Evolutionary conservation across 2,113 vertebrate genomes (phyloP).

Genomic region (Megalops atlanticus): DNA sequence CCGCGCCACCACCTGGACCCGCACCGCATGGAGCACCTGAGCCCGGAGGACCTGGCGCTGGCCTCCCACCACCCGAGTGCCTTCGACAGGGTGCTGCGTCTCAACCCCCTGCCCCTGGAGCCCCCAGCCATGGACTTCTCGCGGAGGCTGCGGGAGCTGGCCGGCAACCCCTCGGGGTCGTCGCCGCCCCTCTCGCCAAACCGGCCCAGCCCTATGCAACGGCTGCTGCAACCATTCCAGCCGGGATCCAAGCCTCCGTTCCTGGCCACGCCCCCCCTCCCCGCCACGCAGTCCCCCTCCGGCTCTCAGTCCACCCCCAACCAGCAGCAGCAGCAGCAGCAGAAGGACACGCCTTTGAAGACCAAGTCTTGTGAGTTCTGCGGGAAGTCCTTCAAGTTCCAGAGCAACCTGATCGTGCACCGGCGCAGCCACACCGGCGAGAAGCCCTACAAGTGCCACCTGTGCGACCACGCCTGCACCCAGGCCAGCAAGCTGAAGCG

Average conservation of each 20-base stretch:
- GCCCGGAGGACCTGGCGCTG: conserved; percentile 97
- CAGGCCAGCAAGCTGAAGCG: conserved; percentile 99
- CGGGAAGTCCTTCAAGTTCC: conserved; percentile 98
- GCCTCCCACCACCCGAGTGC: conserved; percentile 99
- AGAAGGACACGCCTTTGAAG: conserved; percentile 80
- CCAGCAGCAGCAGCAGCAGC: conserved; percentile 60
- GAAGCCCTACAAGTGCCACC: conserved; percentile 98
- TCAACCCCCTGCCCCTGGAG: conserved; percentile 98
- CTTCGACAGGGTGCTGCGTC: conserved; percentile 99
- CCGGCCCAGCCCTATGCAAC: conserved; percentile 98
- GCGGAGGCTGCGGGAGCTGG: conserved; percentile 95
- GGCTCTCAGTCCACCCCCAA: conserved; percentile 85
- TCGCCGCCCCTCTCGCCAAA: conserved; percentile 94
- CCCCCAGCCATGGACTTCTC: conserved; percentile 99
- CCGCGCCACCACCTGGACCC: conserved; percentile 97
- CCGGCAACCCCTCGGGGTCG: conserved; percentile 92
- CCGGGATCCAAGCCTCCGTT: conserved; percentile 93
- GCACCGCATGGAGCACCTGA: conserved; percentile 95
- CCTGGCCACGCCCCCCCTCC: conserved; percentile 93
- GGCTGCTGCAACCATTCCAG: conserved; percentile 98
- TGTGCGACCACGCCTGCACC: conserved; percentile 98
- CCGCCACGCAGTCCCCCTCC: conserved; percentile 89
- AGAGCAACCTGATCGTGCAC: conserved; percentile 98
- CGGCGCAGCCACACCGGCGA: conserved; percentile 98
- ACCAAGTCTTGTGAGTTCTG: conserved; percentile 99